A percentile compares a stretch with the other conserved stretches of the same genome.
phyloP scores from a whole-genome alignment of 2,113 vertebrate species.

The Aegithalos caudatus region DNA sequence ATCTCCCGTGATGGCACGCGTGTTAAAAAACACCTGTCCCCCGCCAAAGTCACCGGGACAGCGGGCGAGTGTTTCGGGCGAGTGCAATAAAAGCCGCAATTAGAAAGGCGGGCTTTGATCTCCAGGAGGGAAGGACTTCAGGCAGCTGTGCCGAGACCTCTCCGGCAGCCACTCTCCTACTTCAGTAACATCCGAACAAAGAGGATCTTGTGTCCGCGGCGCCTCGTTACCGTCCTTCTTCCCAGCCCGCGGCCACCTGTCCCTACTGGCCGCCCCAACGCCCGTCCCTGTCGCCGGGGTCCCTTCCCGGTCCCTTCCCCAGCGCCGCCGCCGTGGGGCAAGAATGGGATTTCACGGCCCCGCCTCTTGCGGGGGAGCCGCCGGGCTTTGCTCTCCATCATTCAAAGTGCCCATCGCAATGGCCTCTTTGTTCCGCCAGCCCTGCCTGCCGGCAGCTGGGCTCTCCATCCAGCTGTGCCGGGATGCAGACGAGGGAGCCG shows the following conservation, averaged over 20 bases:
- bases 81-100: not conserved
- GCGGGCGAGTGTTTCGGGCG: not conserved
- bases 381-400: not conserved
- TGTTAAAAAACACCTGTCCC: not conserved
- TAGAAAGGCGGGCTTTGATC: not conserved
- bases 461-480: conserved; percentile 1
- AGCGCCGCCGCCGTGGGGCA: rapidly evolving
- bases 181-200: not conserved
- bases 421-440: not conserved
- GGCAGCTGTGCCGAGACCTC: conserved; percentile 39
- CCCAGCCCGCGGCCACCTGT: not conserved
- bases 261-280: not conserved
- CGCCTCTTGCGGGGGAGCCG: not conserved
- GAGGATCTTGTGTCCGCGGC: not conserved
- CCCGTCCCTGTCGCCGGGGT: not conserved
- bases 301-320: not conserved
- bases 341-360: not conserved
- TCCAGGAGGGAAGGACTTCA: not conserved
- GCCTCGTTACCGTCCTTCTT: not conserved
- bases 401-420: not conserved
- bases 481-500: not conserved
- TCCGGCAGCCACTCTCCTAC: not conserved
- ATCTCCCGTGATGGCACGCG: not conserved
- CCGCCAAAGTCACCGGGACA: not conserved
- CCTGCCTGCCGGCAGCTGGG: not conserved